A percentile compares a stretch with the other conserved stretches of the same genome.
Conservation (phyloP, 1,140 invertebrate species). For the Apis mellifera region Amel_HAv3.1 CM009931.2:19113001-19113500, state of each 20-base stretch:
- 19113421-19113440: not conserved
- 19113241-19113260: not conserved
- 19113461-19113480: not conserved
- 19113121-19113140: too few species aligned
- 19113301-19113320: conserved; percentile 53
- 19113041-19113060: too few species aligned
- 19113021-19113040: too few species aligned
- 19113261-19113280: conserved; percentile 23
- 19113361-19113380: conserved; percentile 48
- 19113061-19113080: too few species aligned
- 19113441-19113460: not conserved
- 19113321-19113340: conserved; percentile 63
- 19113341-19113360: conserved; percentile 55
- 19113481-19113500: not conserved
- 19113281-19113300: conserved; percentile 42
- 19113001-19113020: too few species aligned
- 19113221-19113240: not conserved
- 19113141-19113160: too few species aligned
- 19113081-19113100: too few species aligned
- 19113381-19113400: conserved; percentile 47
- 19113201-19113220: conserved; percentile 6
- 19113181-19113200: not conserved
- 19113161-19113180: too few species aligned
- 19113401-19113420: not conserved
- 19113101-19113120: too few species aligned